A percentile compares a stretch with the other conserved stretches of the same genome.
Evolutionary conservation across 1,140 invertebrate genomes (phyloP).

Genomic region (Drosophila tsacasi): DNA sequence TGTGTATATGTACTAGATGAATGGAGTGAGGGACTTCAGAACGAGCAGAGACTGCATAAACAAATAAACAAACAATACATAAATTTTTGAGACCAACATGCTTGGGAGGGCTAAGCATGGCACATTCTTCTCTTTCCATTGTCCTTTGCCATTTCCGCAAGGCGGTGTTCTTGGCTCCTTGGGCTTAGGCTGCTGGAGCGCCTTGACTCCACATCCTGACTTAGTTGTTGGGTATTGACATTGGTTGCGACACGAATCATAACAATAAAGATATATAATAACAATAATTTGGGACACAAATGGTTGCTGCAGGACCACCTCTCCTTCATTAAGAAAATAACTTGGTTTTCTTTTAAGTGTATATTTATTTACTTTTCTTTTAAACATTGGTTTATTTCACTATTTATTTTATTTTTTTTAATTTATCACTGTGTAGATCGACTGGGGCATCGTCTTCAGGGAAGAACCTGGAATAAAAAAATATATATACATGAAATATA

Average conservation of each 20-base stretch:
- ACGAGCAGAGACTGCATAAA: conserved; percentile 75
- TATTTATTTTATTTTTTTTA: not conserved
- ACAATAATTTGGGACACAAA: not conserved
- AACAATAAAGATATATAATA: conserved; percentile 4
- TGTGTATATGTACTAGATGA: conserved; percentile 4
- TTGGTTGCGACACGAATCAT: conserved; percentile 4
- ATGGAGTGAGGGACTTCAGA: conserved; percentile 17
- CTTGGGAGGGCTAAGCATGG: conserved; percentile 46
- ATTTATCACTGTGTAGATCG: not conserved
- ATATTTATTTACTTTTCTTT: conserved; percentile 7
- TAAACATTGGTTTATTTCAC: not conserved
- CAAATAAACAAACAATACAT: conserved; percentile 83
- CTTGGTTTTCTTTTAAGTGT: not conserved
- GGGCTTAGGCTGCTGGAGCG: not conserved
- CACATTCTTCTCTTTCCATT: conserved; percentile 50
- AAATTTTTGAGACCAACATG: conserved; percentile 65
- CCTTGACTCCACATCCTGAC: not conserved
- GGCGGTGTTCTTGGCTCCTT: conserved; percentile 1
- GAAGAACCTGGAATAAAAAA: not conserved
- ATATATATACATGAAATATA: not conserved
- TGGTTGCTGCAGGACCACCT: not conserved
- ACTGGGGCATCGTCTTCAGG: not conserved
- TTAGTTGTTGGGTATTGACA: conserved; percentile 1
- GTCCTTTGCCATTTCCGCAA: conserved; percentile 3
- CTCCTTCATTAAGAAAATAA: not conserved